Conservation (phyloP, 1,140 invertebrate species). For the Drosophila pandora region DNA sequence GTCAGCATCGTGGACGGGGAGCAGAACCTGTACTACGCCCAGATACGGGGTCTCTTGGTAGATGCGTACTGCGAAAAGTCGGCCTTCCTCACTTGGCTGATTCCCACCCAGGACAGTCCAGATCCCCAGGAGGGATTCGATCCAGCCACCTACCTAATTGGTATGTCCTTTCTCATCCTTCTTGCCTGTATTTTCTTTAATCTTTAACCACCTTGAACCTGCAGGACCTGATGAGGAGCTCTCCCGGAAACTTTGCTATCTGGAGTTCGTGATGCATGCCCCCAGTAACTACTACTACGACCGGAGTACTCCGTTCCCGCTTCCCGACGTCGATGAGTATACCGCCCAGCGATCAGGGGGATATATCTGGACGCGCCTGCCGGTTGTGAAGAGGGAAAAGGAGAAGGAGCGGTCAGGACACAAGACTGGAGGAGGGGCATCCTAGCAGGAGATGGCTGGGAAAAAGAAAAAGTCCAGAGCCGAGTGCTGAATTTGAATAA, state of each 20-base stretch:
- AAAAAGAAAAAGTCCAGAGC: slow-evolving; percentile 11
- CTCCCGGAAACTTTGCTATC: slow-evolving; percentile 92
- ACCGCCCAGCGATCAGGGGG: slow-evolving; percentile 84
- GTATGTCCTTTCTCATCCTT: slow-evolving; percentile 4
- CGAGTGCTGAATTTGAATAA: slow-evolving; percentile 28
- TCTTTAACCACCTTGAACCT: not conserved
- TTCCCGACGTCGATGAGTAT: slow-evolving; percentile 84
- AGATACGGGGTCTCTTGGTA: slow-evolving; percentile 94
- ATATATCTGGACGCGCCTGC: slow-evolving; percentile 87
- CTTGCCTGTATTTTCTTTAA: not conserved
- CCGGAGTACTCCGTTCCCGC: slow-evolving; percentile 90
- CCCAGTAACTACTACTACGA: slow-evolving; percentile 95
- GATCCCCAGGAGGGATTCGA: slow-evolving; percentile 91
- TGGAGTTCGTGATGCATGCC: slow-evolving; percentile 97
- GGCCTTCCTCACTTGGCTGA: slow-evolving; percentile 95
- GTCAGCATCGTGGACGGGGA: slow-evolving; percentile 93
- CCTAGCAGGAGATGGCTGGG: slow-evolving; percentile 26
- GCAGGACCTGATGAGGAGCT: slow-evolving; percentile 96
- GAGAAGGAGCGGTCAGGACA: slow-evolving; percentile 18
- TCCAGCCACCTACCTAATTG: slow-evolving; percentile 95
- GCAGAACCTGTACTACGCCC: slow-evolving; percentile 93
- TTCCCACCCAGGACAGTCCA: slow-evolving; percentile 93
- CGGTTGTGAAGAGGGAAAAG: slow-evolving; percentile 60
- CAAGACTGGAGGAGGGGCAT: slow-evolving; percentile 15
- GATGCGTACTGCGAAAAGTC: slow-evolving; percentile 98